phyloP scores from a whole-genome alignment of 2,113 vertebrate species.

The Brachypteracias leptosomus region DNA sequence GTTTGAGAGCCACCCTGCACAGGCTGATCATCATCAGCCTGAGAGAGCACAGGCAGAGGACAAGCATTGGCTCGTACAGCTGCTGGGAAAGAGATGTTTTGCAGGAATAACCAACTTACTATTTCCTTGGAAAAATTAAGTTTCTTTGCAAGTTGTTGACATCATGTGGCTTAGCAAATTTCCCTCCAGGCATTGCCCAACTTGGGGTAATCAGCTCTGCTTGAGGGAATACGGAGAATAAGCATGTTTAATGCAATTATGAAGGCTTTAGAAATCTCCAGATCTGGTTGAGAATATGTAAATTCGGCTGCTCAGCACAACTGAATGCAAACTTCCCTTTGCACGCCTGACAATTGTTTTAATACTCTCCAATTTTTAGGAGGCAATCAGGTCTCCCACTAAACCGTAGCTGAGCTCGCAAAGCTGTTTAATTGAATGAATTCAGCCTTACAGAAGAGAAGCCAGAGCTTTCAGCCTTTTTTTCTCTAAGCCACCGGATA shows the following conservation, averaged over 20 bases:
- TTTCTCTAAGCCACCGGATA: conserved; percentile 73
- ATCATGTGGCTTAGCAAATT: conserved; percentile 57
- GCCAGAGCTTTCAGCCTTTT: conserved; percentile 66
- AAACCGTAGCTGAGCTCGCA: conserved; percentile 68
- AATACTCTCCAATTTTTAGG: conserved; percentile 57
- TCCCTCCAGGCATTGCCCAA: conserved; percentile 46
- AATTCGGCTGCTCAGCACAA: conserved; percentile 60
- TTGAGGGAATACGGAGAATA: conserved; percentile 51
- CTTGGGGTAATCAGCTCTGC: conserved; percentile 62
- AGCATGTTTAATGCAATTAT: conserved; percentile 76
- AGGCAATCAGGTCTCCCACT: conserved; percentile 66
- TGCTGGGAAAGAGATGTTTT: background rate
- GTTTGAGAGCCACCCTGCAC: rapidly evolving
- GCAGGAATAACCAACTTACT: background rate
- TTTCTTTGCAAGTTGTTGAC: conserved; percentile 34
- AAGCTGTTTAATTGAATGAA: conserved; percentile 77
- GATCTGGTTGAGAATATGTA: conserved; percentile 56
- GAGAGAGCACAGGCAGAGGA: background rate
- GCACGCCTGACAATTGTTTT: conserved; percentile 67
- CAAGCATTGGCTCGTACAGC: background rate
- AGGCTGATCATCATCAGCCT: background rate
- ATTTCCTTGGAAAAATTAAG: background rate
- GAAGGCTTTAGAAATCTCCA: conserved; percentile 47
- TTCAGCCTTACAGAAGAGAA: conserved; percentile 75
- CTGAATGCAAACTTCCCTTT: conserved; percentile 67